A percentile compares a stretch with the other conserved stretches of the same genome.
Evolutionary conservation across 2,797 vertebrate species (phyloP).

Genomic region (Numenius phaeopus): DNA sequence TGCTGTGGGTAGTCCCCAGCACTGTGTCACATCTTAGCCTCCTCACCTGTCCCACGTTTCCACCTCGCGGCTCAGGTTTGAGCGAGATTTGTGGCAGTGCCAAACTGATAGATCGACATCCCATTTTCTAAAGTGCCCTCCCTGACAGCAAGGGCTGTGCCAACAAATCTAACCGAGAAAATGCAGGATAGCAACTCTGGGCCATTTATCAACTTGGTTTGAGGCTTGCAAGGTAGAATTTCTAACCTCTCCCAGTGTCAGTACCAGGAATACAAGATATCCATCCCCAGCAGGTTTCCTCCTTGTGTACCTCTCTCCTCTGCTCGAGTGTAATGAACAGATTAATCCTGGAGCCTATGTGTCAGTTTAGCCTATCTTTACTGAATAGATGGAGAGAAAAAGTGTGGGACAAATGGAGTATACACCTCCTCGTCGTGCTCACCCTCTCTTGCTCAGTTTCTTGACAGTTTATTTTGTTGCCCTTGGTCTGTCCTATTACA

Average conservation of each 20-base stretch:
- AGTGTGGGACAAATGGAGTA: neutral
- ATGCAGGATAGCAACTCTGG: neutral
- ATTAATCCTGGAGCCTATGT: neutral
- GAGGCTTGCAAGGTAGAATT: slow-evolving; percentile 14
- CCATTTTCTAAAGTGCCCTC: slow-evolving; percentile 49
- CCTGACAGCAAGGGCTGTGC: neutral
- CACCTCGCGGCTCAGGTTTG: slow-evolving; percentile 13
- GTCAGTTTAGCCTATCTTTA: neutral
- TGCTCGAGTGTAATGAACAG: neutral
- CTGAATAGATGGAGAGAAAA: neutral
- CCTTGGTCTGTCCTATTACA: neutral
- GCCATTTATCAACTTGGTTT: slow-evolving; percentile 7
- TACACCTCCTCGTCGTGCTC: neutral
- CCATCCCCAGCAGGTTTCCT: neutral
- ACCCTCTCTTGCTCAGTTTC: neutral
- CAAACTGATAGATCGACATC: slow-evolving; percentile 58
- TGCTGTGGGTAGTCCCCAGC: neutral
- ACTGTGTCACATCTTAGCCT: neutral
- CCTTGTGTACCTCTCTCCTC: neutral
- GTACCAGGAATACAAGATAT: neutral
- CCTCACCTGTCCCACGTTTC: neutral
- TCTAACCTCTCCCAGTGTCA: neutral
- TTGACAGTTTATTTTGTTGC: neutral
- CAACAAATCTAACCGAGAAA: neutral
- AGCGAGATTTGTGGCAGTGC: slow-evolving; percentile 30